phyloP scores from a whole-genome alignment of 2,888 invertebrate species.

The Lasioglossum lativentre region DNA sequence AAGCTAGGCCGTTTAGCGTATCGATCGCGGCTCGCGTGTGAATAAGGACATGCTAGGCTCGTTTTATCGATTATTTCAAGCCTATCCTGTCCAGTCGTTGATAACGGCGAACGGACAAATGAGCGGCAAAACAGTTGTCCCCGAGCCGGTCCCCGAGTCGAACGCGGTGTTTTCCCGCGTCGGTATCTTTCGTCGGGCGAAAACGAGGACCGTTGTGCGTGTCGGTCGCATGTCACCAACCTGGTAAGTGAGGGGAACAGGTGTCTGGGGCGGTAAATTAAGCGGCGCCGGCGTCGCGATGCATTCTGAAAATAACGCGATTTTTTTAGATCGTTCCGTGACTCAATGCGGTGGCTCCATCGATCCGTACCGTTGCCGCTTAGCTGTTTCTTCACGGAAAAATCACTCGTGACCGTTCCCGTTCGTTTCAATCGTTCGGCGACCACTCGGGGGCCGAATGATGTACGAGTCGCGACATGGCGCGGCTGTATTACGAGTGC shows the following conservation, averaged over 20 bases:
- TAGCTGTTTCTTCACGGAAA: neutral
- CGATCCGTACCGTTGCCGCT: constrained; percentile 37
- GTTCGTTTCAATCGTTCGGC: neutral
- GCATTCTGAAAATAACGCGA: constrained; percentile 56
- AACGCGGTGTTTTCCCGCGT: constrained; percentile 8
- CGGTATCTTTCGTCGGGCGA: neutral
- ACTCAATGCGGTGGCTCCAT: constrained; percentile 37
- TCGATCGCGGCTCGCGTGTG: constrained; percentile 72
- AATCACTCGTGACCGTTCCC: neutral
- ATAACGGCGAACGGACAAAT: constrained; percentile 60
- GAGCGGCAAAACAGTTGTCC: constrained; percentile 53
- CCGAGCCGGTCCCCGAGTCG: constrained; percentile 29
- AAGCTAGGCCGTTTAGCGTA: constrained; percentile 54
- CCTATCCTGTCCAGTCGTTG: constrained; percentile 59
- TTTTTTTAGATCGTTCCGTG: constrained; percentile 58
- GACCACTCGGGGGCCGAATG: neutral
- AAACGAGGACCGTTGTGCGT: neutral
- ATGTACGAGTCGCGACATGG: constrained; percentile 65
- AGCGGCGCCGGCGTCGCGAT: constrained; percentile 42
- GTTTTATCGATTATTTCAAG: constrained; percentile 77
- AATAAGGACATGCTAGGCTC: constrained; percentile 72
- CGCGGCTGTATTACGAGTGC: constrained; percentile 78
- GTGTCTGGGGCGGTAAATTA: constrained; percentile 49
- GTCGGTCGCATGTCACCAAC: constrained; percentile 30
- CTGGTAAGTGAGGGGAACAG: constrained; percentile 54